These are phyloP conservation scores for Atractosteus spatula DNA, from an alignment of 2,113 vertebrate species.

Conservation along the genomic window DNA sequence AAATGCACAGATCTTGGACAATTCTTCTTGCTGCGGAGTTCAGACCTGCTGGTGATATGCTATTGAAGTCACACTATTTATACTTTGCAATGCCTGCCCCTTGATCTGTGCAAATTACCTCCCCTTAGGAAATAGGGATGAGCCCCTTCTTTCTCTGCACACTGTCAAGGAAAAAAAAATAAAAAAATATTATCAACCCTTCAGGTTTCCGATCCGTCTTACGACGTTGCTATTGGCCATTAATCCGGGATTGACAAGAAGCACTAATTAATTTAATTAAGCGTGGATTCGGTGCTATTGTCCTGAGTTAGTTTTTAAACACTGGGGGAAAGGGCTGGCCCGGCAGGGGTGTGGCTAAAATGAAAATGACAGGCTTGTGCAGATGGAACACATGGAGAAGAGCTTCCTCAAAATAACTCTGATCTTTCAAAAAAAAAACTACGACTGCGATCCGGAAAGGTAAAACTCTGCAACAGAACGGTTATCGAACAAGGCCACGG, in stretches of 20 bases:
- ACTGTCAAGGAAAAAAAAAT: slow-evolving; percentile 43
- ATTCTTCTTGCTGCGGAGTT: slow-evolving; percentile 79
- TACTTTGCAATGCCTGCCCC: slow-evolving; percentile 92
- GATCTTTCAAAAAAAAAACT: slow-evolving; percentile 43
- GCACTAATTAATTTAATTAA: slow-evolving; percentile 95
- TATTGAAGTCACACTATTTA: slow-evolving; percentile 96
- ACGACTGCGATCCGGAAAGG: slow-evolving; percentile 41
- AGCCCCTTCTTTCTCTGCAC: slow-evolving; percentile 60
- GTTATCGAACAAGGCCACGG: too few relatives aligned
- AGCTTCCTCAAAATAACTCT: slow-evolving; percentile 57
- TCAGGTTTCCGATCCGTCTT: slow-evolving; percentile 49
- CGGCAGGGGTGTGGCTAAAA: slow-evolving; percentile 78
- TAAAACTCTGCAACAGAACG: slow-evolving; percentile 20
- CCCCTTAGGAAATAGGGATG: slow-evolving; percentile 78
- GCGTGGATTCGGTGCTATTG: slow-evolving; percentile 75
- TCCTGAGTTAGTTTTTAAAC: slow-evolving; percentile 81
- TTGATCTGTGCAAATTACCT: slow-evolving; percentile 90
- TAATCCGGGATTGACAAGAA: slow-evolving; percentile 85
- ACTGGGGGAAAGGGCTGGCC: slow-evolving; percentile 68
- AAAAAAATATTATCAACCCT: slow-evolving; percentile 48
- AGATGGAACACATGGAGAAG: slow-evolving; percentile 56
- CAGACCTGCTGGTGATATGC: slow-evolving; percentile 82
- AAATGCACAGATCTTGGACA: slow-evolving; percentile 67
- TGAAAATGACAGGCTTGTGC: slow-evolving; percentile 58
- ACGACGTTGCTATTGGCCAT: slow-evolving; percentile 73